Conservation (phyloP, 53 echinoderm and acorn worm species). For the Echinarachnius parma region DNA sequence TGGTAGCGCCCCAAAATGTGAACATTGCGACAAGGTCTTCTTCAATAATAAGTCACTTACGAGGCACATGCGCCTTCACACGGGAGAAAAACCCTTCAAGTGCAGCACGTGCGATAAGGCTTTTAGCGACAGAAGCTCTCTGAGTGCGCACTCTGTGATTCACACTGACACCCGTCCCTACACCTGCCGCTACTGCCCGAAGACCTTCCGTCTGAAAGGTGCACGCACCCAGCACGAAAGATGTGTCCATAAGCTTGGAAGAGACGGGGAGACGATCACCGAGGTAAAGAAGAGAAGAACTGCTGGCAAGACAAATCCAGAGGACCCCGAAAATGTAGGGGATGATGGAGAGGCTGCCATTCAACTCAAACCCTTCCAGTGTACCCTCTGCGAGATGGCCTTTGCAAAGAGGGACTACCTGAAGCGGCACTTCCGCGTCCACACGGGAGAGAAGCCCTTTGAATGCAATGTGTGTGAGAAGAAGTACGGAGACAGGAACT, state of each 20-base stretch:
- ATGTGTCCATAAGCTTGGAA: neutral
- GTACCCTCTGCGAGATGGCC: neutral
- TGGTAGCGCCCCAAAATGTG: constrained; percentile 47
- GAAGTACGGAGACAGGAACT: constrained; percentile 1
- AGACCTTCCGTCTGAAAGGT: constrained; percentile 9
- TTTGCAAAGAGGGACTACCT: constrained; percentile 24
- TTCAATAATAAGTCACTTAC: constrained; percentile 14
- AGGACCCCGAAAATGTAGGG: neutral
- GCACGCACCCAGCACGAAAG: constrained; percentile 4
- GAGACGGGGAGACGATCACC: no score
- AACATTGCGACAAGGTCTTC: constrained; percentile 52
- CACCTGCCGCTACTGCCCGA: constrained; percentile 12
- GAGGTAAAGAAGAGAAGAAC: no score
- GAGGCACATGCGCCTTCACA: constrained; percentile 35
- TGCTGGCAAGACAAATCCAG: neutral
- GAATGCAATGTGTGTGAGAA: constrained; percentile 13
- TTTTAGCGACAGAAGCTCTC: constrained; percentile 5
- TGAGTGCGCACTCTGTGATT: constrained; percentile 2
- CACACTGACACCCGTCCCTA: neutral
- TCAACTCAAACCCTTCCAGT: neutral
- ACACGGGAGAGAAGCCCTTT: constrained; percentile 31
- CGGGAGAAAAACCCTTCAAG: constrained; percentile 4
- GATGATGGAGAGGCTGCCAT: neutral
- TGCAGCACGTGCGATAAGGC: constrained; percentile 17
- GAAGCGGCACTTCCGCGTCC: constrained; percentile 12